phyloP scores from a whole-genome alignment of 30 jellyfish, hydroid and myxozoan genomes.

The Hydractinia symbiolongicarpus region DNA sequence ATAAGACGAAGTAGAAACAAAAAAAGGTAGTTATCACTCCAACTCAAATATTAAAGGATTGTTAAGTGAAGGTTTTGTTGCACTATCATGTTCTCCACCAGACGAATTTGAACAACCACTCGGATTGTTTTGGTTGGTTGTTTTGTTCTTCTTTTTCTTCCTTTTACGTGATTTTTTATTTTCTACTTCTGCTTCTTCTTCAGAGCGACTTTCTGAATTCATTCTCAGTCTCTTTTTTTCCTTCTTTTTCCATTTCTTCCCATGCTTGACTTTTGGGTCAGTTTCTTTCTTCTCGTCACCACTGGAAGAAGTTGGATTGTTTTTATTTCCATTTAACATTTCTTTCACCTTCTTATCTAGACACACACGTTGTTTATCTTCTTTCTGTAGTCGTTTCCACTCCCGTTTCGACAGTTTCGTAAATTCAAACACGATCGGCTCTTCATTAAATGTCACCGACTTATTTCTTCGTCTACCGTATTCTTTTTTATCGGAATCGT shows the following conservation, averaged over 20 bases:
- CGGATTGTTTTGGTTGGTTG: background rate
- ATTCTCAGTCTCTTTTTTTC: background rate
- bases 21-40: background rate
- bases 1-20: background rate
- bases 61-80: background rate
- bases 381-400: slow-evolving; percentile 62
- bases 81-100: background rate
- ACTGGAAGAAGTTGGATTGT: background rate
- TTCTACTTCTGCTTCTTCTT: slow-evolving; percentile 13
- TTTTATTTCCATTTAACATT: background rate
- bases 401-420: slow-evolving; percentile 60
- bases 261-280: background rate
- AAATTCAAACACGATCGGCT: slow-evolving; percentile 71
- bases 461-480: slow-evolving; percentile 48
- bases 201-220: slow-evolving; percentile 9
- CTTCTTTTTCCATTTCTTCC: slow-evolving; percentile 7
- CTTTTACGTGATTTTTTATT: slow-evolving; percentile 7
- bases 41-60: slow-evolving; percentile 8
- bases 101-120: background rate
- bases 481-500: background rate
- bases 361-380: slow-evolving; percentile 4
- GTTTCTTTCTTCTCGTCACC: background rate
- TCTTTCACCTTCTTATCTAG: background rate
- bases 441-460: slow-evolving; percentile 71
- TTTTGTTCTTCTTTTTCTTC: background rate